Base-by-base conservation (phyloP, 2,113 vertebrate species). In the Zapus hudsonius region DNA sequence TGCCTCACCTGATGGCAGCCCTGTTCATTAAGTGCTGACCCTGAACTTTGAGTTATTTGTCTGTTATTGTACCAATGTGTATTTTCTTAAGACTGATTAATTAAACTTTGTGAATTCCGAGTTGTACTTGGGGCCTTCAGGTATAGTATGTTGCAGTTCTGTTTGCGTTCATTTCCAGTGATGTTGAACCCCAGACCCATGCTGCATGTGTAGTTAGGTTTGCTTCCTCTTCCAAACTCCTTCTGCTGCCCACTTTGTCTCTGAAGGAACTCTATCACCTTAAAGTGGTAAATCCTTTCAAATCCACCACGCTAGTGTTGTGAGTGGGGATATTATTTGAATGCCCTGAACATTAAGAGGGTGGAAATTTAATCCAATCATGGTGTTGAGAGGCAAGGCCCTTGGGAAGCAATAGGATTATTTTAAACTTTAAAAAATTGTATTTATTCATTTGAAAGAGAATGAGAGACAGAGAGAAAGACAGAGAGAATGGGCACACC, bases 211-310 rank as follows among this genome's bases (percentile, higher is more conserved):
- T 44, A 31, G 42, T 5, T 74, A 52, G 44, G 17, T 84, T 7
- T 67, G 5, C 75, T 86, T 80, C 7, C 11, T 52, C 85, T 81
- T 83, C 22, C 86, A 12, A 40, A 61, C 31, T 44, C 6, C 13
- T 92, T 76, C 13, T 10, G 52, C 20, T 72, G 59, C 4, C 2
- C 52, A 1, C 66, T 96, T 84, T 59, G 2, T 36, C 52, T 69
- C 3, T 70, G 42, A 83, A 1, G 20, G 16, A 5, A 66, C 44
- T 70, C 17, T 87, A 7, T 38, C 20, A 66, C 44, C 7, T 36
- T 38, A 76, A 86, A 84, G 19, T 11, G 59, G 87, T 27, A 83
- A 73, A 79, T 78, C 31, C 2, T 78, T 89, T 93, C 19, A 91
- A 90, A 40, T 7, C 44, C 22, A 64, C 31, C 67, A 57, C 52